phyloP scores from a whole-genome alignment of 2,888 invertebrate species.

The Lasiommata megera region DNA sequence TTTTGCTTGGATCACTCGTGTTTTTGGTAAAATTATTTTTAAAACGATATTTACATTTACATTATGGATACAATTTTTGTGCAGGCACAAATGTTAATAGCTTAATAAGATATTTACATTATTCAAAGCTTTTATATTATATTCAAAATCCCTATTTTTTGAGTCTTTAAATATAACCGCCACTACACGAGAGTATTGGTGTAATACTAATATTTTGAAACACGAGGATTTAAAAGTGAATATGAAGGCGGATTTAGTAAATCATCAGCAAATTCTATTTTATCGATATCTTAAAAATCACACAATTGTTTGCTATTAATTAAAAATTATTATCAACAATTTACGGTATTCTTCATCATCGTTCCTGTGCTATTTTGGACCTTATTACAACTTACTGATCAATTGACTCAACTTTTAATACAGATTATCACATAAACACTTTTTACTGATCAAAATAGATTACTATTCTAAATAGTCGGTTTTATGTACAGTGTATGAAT shows the following conservation, averaged over 20 bases:
- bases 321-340: background rate
- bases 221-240: background rate
- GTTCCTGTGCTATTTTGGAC: background rate
- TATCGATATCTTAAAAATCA: background rate
- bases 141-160: background rate
- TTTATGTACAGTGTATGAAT: background rate
- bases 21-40: background rate
- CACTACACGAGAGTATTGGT: background rate
- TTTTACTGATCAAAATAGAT: conserved; percentile 5
- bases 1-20: background rate
- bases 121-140: background rate
- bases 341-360: too few relatives aligned
- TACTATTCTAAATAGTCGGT: background rate
- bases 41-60: background rate
- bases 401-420: background rate
- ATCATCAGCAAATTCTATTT: background rate
- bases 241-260: conserved; percentile 1
- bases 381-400: background rate
- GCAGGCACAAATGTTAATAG: background rate
- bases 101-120: background rate
- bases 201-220: background rate
- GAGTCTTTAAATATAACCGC: background rate
- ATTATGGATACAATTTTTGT: background rate
- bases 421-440: background rate
- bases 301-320: background rate